A percentile compares a stretch with the other conserved stretches of the same genome.
Conservation (phyloP, 2,888 invertebrate species). For the Phania funesta region DNA sequence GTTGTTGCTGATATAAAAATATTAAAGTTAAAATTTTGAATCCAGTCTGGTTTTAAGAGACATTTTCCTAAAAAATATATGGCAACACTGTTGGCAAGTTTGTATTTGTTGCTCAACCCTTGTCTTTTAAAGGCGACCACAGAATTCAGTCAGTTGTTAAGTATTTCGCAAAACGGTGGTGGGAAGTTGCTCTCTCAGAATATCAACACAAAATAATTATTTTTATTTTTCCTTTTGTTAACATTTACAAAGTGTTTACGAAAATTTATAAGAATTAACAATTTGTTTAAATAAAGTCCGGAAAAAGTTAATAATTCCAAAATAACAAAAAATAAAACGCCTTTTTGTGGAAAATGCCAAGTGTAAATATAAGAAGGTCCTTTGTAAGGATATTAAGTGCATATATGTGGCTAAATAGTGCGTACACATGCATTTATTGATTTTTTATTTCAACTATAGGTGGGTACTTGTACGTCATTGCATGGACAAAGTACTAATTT, state of each 20-base stretch:
- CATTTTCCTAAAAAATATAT: too few relatives aligned
- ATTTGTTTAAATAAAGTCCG: neutral
- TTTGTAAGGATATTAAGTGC: slow-evolving; percentile 41
- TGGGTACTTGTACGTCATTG: neutral
- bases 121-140: neutral
- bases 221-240: neutral
- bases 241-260: neutral
- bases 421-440: slow-evolving; percentile 52
- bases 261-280: neutral
- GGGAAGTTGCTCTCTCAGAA: neutral
- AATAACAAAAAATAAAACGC: neutral
- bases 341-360: neutral
- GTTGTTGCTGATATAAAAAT: too few relatives aligned
- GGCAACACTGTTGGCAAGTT: neutral
- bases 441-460: slow-evolving; percentile 35
- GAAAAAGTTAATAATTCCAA: neutral
- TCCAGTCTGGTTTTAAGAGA: too few relatives aligned
- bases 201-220: neutral
- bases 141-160: slow-evolving; percentile 14
- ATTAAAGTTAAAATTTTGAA: too few relatives aligned
- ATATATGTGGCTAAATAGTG: slow-evolving; percentile 1
- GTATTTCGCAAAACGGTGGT: slow-evolving; percentile 1
- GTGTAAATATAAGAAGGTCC: slow-evolving; percentile 3
- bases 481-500: neutral
- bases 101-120: neutral